phyloP scores from a whole-genome alignment of 2,113 vertebrate genomes.

The Gila orcuttii region DNA sequence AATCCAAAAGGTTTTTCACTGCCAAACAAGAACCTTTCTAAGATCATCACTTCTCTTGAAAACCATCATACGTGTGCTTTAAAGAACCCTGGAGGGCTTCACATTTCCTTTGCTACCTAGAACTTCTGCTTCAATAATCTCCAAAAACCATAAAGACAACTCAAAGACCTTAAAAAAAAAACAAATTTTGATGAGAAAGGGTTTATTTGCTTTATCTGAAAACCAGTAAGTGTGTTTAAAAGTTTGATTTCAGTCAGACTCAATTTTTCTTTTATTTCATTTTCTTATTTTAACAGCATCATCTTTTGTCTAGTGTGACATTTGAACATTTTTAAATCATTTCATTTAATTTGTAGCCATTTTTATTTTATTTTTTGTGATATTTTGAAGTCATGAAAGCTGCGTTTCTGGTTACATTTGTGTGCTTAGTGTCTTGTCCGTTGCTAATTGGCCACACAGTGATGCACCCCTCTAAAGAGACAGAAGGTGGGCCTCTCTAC shows the following conservation, averaged over 20 bases:
- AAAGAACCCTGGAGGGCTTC: neutral
- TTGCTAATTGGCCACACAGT: constrained; percentile 62
- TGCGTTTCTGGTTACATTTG: constrained; percentile 33
- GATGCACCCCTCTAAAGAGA: constrained; percentile 52
- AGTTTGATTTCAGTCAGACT: too few species aligned
- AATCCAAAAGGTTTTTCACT: neutral
- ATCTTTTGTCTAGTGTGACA: neutral
- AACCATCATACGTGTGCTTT: neutral
- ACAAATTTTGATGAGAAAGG: neutral
- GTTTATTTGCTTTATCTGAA: neutral
- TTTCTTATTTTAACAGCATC: neutral
- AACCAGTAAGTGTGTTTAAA: neutral
- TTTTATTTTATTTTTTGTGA: neutral
- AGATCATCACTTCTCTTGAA: neutral
- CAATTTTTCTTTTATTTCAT: neutral
- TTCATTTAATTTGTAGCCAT: neutral
- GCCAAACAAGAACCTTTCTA: constrained; percentile 4
- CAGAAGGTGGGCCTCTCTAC: constrained; percentile 51
- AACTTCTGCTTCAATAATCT: neutral
- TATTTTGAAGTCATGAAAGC: neutral
- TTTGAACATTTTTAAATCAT: neutral
- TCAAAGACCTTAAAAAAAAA: neutral
- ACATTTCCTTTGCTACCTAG: neutral
- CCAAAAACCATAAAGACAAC: neutral
- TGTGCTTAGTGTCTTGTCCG: constrained; percentile 52